Base-by-base conservation (phyloP, 2,888 invertebrate species). In the Dysmachus trigonus region DNA sequence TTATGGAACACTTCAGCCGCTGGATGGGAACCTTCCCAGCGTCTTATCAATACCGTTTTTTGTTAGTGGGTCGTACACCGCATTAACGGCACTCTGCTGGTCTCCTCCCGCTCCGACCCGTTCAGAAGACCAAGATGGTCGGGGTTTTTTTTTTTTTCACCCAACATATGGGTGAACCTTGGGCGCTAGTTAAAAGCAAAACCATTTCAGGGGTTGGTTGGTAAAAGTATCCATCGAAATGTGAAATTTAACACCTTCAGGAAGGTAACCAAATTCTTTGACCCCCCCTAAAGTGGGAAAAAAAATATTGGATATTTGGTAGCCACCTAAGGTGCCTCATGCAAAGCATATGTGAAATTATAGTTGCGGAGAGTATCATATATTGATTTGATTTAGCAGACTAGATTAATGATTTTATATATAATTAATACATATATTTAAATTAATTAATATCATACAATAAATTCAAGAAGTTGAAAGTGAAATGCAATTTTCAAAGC, bases 1-100 rank as follows among this genome's bases (percentile, higher is more conserved):
- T 85, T 85, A 85, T 71, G 41, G 85, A 38, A 38, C 85, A 85
- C 85, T 84, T 84, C 72, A 84, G 41, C 38, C 72, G 41, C 38
- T 84, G 47, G 72, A 84, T 84, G 84, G 72, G 84, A 47, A 72
- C 82, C 62, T 82, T 79, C 79, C 79, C 79, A 51, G 13, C 51
- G n/a, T 62, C 62, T 62, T 62, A 62, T 62, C 62, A 62, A 62
- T 62, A 27, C 62, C 22, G 13, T 8, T 62, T 62, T 62, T 62
- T 62, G 62, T 62, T 62, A 62, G 8, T 62, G 62, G 62, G 62
- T 62, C 62, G 62, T n/a, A n/a, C 27, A 62, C 18, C 62, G 18
- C 62, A 62, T 62, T 27, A 74, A 33, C 30, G 4, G 35, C 35
- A 8, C n/a, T n/a, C 4, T n/a, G n/a, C n/a, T n/a, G n/a, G n/a